Conservation (phyloP, 1,140 invertebrate species). For the Drosophila baimaii region DNA sequence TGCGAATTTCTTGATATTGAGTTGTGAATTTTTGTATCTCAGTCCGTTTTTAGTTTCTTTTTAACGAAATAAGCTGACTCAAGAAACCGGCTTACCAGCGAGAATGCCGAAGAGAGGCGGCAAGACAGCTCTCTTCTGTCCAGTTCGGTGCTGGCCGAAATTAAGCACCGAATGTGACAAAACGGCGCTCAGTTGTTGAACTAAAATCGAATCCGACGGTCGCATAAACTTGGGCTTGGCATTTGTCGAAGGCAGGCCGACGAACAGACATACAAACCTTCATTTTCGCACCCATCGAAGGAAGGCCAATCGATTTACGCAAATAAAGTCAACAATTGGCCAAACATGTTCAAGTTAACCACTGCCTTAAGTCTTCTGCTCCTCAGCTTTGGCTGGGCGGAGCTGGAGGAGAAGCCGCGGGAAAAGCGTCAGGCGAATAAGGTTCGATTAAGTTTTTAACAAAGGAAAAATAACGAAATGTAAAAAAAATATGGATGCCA, state of each 20-base stretch:
- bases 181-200: conserved; percentile 64
- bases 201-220: conserved; percentile 67
- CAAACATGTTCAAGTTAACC: conserved; percentile 43
- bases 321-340: conserved; percentile 1
- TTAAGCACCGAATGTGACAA: conserved; percentile 62
- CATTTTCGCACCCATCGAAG: conserved; percentile 39
- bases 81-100: conserved; percentile 70
- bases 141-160: conserved; percentile 47
- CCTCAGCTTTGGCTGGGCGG: conserved; percentile 20
- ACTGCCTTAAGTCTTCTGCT: conserved; percentile 30
- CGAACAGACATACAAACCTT: conserved; percentile 27
- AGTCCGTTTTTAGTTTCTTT: conserved; percentile 3
- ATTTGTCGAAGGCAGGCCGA: conserved; percentile 27
- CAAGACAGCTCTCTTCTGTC: conserved; percentile 31
- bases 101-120: conserved; percentile 40
- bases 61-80: conserved; percentile 34
- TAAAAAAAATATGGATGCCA: background rate
- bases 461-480: background rate
- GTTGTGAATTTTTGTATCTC: background rate
- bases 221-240: conserved; percentile 59
- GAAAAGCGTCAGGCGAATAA: conserved; percentile 56
- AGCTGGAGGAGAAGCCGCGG: conserved; percentile 15
- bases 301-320: conserved; percentile 68
- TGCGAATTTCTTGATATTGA: conserved; percentile 13
- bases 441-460: conserved; percentile 23